Conservation (phyloP, 2,797 vertebrate genomes). For the Acanthurus leucopareius region DNA sequence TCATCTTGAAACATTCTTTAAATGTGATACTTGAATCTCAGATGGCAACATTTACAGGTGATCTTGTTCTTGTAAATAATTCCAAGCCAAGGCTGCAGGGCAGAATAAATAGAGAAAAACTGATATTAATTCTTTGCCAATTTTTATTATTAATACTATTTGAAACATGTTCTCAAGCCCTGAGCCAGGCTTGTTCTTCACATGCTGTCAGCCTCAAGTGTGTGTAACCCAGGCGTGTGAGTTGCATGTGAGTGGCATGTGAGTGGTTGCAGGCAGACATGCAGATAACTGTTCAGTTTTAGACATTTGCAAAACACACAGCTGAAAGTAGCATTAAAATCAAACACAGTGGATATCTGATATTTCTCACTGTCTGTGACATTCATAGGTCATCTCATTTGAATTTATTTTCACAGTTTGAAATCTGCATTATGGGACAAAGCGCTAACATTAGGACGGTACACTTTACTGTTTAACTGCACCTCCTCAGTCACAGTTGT, state of each 20-base stretch:
- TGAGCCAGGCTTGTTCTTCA: background rate
- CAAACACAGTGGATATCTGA: background rate
- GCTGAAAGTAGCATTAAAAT: background rate
- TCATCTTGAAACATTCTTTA: too few species aligned
- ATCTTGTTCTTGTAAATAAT: too few species aligned
- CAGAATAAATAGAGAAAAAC: background rate
- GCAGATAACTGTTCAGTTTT: background rate
- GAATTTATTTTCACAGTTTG: background rate
- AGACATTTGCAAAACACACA: background rate
- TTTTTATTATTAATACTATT: background rate
- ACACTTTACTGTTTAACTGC: too few species aligned
- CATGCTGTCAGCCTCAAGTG: background rate
- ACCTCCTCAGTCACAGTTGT: too few species aligned
- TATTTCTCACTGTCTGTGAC: background rate
- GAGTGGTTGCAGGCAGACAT: slow-evolving; percentile 5
- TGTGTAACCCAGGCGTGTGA: too few species aligned
- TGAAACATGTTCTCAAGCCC: background rate
- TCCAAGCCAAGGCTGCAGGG: background rate
- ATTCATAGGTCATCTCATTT: too few species aligned
- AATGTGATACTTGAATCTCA: too few species aligned
- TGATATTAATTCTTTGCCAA: background rate
- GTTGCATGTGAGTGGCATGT: too few species aligned
- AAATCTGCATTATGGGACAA: background rate
- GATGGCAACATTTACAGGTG: too few species aligned
- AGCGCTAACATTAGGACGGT: too few species aligned